A percentile compares a stretch with the other conserved stretches of the same genome.
phyloP scores from a whole-genome alignment of 2,113 vertebrate genomes.

The Ramphastos sulfuratus region DNA sequence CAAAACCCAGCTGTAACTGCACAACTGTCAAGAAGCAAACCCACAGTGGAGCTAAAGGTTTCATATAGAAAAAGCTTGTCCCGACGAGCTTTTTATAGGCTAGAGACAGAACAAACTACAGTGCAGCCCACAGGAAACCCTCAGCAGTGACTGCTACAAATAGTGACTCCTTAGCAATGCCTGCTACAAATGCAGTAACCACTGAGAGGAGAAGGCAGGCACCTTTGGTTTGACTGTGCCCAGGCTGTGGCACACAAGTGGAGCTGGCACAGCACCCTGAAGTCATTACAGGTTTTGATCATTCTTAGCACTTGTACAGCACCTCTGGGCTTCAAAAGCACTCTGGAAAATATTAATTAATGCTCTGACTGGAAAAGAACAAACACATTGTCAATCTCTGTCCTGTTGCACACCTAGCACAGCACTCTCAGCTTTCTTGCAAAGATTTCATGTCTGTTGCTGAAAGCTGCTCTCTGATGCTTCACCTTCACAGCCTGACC shows the following conservation, averaged over 20 bases:
- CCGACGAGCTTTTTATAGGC: neutral
- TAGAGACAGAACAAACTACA: neutral
- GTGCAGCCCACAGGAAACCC: neutral
- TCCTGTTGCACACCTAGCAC: neutral
- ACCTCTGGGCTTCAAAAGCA: conserved; percentile 38
- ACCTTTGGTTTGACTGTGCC: neutral
- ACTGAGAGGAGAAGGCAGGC: neutral
- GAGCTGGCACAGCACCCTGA: neutral
- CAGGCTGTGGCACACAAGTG: neutral
- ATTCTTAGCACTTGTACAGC: neutral
- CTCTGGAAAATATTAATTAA: conserved; percentile 24
- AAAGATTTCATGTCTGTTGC: neutral
- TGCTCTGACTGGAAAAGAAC: conserved; percentile 15
- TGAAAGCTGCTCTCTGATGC: neutral
- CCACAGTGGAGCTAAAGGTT: neutral
- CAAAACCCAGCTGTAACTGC: neutral
- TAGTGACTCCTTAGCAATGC: neutral
- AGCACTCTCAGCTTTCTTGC: neutral
- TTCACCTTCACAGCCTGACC: neutral
- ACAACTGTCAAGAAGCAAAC: neutral
- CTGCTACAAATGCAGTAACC: neutral
- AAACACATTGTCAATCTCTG: neutral
- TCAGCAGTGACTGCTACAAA: neutral
- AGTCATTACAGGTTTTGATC: neutral
- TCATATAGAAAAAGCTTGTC: neutral